Evolutionary conservation across 2,113 vertebrate genomes (phyloP), one percentile per base, ranked within the genome.

Genomic region (Tamias sibiricus): DNA sequence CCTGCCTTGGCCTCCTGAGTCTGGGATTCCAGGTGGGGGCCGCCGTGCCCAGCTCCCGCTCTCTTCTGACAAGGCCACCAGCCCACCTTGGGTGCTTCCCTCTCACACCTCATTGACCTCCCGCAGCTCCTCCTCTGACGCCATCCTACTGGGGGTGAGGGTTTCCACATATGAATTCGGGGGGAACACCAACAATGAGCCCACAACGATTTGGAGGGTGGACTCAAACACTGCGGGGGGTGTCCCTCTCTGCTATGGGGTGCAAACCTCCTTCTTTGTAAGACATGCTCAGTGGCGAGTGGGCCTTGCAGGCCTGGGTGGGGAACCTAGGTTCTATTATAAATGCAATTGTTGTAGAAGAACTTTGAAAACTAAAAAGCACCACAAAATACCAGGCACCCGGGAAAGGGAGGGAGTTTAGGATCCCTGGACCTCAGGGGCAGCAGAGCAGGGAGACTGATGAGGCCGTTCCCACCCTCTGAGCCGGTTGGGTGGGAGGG

Each of bases 401-500:
- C 19, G 52, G 12, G 76, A 57, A 32, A 69, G 19, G 26, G 35
- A 69, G 19, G 26, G 28, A 77, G 6, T 11, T 2, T 2, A 72
- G 77, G 74, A 35, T 19, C 19, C 59, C 26, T 49, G 32, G 77
- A 49, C 40, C 17, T 13, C 12, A 28, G 30, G 47, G 47, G 47
- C 4, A 4, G 47, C 10, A 64, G n/a, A 35, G 69, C 32, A 75
- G 37, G 16, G 32, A 62, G 68, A 44, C 1, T 20, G n/a, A 14
- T 14, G 35, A 16, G 47, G 5, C 26, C 49, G 4, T 28, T 7
- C 12, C 28, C 17, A 54, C 7, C 35, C 28, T 66, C 66, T 74
- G 35, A 4, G 4, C 3, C 12, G 47, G 2, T 24, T 16, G 17
- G 24, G n/a, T 7, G 4, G 2, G 26, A 6, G 37, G 16, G 9